Base-by-base conservation (phyloP, 2,113 vertebrate species). In the Microtus pennsylvanicus region DNA sequence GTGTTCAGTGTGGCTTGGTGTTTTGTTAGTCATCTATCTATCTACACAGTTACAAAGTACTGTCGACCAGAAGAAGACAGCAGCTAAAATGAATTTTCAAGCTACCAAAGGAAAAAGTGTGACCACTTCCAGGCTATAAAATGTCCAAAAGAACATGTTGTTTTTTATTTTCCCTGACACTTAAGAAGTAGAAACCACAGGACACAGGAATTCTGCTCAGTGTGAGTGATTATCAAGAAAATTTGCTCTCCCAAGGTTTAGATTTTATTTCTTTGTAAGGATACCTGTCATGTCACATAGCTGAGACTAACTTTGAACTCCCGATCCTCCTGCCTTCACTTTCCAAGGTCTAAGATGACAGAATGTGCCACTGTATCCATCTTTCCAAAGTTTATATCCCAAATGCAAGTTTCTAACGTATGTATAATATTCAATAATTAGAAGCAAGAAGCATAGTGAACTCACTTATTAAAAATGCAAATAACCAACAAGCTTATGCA, bases 21-120 rank as follows among this genome's bases (percentile, higher is more conserved):
- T 58, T 97, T 98, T 98, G 96, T 95, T 90, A 96, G 95, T 11
- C 85, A 96, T 97, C 97, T 97, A 45, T 91, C n/a, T 97, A 47
- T 91, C n/a, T 97, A 95, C 92, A 61, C 30, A 81, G 26, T 96
- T 85, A 97, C 97, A 97, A 97, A 52, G 91, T 1, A 67, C 21
- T 96, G 38, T 94, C 74, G 95, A 50, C 42, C 96, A 96, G 17
- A 67, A 92, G 45, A 63, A 92, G 94, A 77, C 0, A 7, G 95
- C 50, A 92, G 81, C 63, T 89, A 55, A 97, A 97, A 97, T 75
- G 81, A 93, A 92, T 42, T 42, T 5, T 50, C 58, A 96, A 86
- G 63, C 55, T 42, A 95, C 13, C 77, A 96, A 89, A 92, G 78
- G 26, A 61, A 21, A 82, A 86, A 76, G 30, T 4, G 3, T 1